These are phyloP conservation scores for Diprion similis DNA, from an alignment of 1,140 invertebrate genomes.

Conservation along the genomic window DNA sequence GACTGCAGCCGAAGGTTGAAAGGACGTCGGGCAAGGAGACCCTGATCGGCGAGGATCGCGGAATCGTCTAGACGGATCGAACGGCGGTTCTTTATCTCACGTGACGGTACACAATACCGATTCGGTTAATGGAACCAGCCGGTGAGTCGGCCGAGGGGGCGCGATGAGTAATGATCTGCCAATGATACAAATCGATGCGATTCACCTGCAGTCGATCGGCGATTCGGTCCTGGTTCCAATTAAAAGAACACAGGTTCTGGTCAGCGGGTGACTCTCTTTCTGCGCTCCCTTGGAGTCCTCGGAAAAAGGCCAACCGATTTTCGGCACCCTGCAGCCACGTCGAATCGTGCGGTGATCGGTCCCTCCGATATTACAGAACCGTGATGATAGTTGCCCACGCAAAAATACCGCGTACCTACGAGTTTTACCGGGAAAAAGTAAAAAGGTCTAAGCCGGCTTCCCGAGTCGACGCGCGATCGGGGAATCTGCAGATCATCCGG, in stretches of 20 bases:
- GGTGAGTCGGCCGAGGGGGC: constrained; percentile 11
- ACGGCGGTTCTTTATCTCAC: neutral
- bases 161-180: constrained; percentile 57
- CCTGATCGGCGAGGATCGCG: neutral
- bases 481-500: neutral
- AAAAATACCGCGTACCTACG: no score
- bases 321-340: neutral
- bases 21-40: neutral
- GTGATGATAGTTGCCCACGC: no score
- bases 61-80: neutral
- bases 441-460: no score
- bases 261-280: constrained; percentile 44
- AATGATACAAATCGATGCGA: constrained; percentile 57
- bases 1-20: neutral
- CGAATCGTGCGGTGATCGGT: no score
- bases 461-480: no score
- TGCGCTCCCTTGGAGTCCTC: constrained; percentile 22
- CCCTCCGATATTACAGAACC: no score
- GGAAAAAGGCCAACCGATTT: neutral
- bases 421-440: no score
- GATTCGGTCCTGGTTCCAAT: constrained; percentile 54
- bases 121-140: constrained; percentile 3
- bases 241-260: constrained; percentile 54
- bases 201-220: constrained; percentile 51
- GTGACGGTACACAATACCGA: neutral